Evolutionary conservation across 2,888 invertebrate genomes (phyloP), one percentile per base, ranked within the genome.

Genomic region (Palloptera scutellata): DNA sequence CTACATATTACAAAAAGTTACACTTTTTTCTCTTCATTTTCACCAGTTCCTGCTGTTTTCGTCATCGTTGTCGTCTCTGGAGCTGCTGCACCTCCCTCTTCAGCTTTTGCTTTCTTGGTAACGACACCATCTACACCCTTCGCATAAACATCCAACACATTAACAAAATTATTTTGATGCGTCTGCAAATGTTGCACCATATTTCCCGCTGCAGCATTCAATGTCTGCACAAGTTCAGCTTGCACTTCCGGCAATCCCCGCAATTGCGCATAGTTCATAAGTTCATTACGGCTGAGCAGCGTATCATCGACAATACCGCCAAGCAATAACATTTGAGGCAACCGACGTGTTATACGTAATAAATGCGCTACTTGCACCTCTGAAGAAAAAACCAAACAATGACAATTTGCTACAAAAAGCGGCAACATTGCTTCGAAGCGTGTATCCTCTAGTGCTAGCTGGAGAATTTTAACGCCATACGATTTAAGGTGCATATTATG

Each of bases 251-350:
- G 88, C 59, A 94, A 79, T 78, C 88, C 89, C 0, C 90, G 89
- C 78, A 92, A 86, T 77, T 87, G 84, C 66, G 91, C 90, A 75
- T 89, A 92, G 74, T 88, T 86, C 40, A 90, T 77, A 42, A 94
- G 85, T 76, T 94, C 91, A 79, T 90, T 90, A 73, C 88, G 88
- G 70, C 88, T 91, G 74, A 94, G 76, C 41, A 94, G 82, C 67
- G 86, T 87, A 58, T 90, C 89, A 76, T 94, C 90, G 61, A 91
- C 87, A 69, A 94, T 89, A n/a, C 90, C 94, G 88, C 92, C 92
- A 82, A 95, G 82, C 19, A 94, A 84, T 73, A 91, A 81, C 76
- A 92, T 84, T 79, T 92, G 90, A 1, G 92, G 92, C 71, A 89
- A 87, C 79, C 91, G 93, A 69, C 89, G 92, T 6, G 90, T 81